Percentiles rank a stretch among this genome's conserved stretches.
Conservation (phyloP, 1,140 invertebrate species). For the Aplysia californica region DNA sequence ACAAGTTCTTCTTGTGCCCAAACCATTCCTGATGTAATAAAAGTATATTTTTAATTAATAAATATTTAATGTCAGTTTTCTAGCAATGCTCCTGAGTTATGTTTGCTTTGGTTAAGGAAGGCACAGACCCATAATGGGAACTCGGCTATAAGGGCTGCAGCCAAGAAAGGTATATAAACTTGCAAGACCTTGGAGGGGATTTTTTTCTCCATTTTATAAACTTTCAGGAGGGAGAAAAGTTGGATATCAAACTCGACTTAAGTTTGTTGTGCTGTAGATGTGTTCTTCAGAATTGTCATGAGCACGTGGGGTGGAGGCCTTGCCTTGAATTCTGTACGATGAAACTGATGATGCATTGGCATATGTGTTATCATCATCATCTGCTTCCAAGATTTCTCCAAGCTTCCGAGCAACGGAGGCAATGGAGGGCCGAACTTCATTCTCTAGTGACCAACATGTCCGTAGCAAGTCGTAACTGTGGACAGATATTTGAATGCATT, state of each 20-base stretch:
- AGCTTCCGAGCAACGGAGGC: slow-evolving; percentile 58
- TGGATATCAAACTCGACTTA: not conserved
- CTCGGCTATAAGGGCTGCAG: no score
- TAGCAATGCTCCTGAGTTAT: no score
- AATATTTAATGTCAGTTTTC: no score
- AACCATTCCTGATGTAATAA: no score
- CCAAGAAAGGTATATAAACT: no score
- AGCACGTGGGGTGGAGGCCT: not conserved
- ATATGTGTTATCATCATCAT: slow-evolving; percentile 6
- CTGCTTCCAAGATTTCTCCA: slow-evolving; percentile 11
- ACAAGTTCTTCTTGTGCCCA: no score
- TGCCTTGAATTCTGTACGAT: not conserved
- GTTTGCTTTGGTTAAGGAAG: no score
- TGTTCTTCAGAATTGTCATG: not conserved
- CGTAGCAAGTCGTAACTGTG: slow-evolving; percentile 83
- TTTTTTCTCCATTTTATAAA: no score
- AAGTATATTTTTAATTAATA: no score
- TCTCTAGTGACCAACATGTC: slow-evolving; percentile 85
- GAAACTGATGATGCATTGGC: not conserved
- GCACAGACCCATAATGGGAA: no score
- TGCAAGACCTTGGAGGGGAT: no score
- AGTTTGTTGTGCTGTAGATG: not conserved
- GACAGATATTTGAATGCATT: not conserved
- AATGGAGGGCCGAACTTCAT: slow-evolving; percentile 81
- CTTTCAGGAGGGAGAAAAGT: no score